Evolutionary conservation across 2,113 vertebrate genomes (phyloP).

Genomic region (Rallus limicola): DNA sequence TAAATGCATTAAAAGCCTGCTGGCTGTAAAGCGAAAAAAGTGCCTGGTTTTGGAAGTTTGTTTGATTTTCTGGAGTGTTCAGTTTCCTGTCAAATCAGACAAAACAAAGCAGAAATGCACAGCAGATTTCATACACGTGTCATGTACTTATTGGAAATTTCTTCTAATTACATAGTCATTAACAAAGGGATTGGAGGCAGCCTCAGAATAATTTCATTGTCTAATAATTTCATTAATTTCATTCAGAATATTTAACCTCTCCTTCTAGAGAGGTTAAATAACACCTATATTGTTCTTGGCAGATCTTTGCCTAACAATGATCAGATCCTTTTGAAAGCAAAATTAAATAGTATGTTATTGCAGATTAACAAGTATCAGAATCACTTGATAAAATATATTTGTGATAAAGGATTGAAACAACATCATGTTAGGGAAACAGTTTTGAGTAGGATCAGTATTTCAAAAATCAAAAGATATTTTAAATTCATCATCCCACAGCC

Average conservation of each 20-base stretch:
- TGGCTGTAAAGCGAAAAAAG: background rate
- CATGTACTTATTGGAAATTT: background rate
- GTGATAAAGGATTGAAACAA: background rate
- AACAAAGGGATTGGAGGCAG: background rate
- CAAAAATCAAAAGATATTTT: background rate
- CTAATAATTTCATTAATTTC: too few species aligned
- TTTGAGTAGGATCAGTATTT: background rate
- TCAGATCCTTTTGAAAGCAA: background rate
- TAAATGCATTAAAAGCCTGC: background rate
- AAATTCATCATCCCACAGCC: background rate
- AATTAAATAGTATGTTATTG: background rate
- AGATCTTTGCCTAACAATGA: background rate
- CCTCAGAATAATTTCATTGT: background rate
- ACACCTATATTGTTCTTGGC: background rate
- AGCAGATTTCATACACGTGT: background rate
- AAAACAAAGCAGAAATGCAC: background rate
- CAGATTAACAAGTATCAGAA: background rate
- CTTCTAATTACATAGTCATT: background rate
- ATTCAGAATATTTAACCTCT: background rate
- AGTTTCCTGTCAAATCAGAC: background rate
- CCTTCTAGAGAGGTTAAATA: background rate
- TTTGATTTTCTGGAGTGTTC: background rate
- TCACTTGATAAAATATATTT: background rate
- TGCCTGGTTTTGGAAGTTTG: background rate
- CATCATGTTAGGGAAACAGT: background rate